Evolutionary conservation across 2,888 invertebrate species (phyloP).

Genomic region (Oasisia sp.): DNA sequence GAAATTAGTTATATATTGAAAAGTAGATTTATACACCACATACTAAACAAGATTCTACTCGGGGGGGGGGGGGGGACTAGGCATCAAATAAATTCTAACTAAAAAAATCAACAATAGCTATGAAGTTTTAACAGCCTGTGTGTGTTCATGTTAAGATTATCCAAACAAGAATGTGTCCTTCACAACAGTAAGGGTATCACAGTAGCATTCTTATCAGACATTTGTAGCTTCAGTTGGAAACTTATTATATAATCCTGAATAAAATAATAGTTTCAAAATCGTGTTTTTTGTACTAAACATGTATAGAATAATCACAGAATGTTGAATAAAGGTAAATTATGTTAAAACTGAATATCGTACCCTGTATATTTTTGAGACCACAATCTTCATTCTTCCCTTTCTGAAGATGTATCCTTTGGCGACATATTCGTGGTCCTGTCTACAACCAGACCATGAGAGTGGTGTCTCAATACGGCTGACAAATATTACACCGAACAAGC

Average conservation of each 20-base stretch:
- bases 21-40: too few species aligned
- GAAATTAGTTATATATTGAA: too few species aligned
- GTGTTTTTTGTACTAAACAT: not conserved
- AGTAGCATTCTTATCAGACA: not conserved
- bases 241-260: too few species aligned
- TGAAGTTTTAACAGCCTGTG: too few species aligned
- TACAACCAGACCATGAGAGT: conserved; percentile 41
- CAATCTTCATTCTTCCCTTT: conserved; percentile 96
- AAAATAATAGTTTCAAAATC: not conserved
- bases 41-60: too few species aligned
- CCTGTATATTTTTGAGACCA: conserved; percentile 92
- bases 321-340: not conserved
- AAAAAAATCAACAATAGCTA: too few species aligned
- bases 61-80: too few species aligned
- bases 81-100: too few species aligned
- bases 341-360: conserved; percentile 50
- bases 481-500: not conserved
- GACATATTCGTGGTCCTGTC: conserved; percentile 91
- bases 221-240: too few species aligned
- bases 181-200: not conserved
- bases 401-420: conserved; percentile 94
- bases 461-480: not conserved
- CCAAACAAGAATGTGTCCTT: not conserved
- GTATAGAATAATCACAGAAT: not conserved
- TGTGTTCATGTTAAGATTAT: too few species aligned